phyloP scores from a whole-genome alignment of 2,113 vertebrate genomes.

The Alethe diademata region DNA sequence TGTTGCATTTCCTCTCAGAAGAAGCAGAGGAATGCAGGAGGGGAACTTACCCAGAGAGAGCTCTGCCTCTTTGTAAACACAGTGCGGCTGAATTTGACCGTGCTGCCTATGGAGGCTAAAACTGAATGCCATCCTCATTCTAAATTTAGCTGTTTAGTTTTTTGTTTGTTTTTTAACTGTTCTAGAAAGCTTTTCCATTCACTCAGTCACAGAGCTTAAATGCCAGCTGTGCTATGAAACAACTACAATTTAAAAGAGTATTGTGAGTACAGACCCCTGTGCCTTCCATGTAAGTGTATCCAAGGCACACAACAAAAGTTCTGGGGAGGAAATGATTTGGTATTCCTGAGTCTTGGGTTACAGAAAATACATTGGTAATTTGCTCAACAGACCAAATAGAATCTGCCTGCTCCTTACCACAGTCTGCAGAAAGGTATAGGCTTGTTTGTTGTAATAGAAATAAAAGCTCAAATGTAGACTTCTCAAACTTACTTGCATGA shows the following conservation, averaged over 20 bases:
- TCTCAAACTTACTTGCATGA: neutral
- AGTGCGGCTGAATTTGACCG: neutral
- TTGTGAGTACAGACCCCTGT: neutral
- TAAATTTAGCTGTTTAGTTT: neutral
- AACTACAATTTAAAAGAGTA: neutral
- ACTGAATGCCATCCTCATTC: neutral
- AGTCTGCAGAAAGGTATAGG: neutral
- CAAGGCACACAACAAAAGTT: neutral
- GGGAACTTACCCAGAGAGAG: neutral
- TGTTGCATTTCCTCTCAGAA: neutral
- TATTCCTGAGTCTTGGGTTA: neutral
- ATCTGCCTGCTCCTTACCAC: neutral
- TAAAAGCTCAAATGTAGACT: neutral
- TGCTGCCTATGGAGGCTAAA: neutral
- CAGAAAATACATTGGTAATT: neutral
- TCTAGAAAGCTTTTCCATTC: neutral
- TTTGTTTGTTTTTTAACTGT: neutral
- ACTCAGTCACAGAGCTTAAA: neutral
- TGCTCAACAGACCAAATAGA: neutral
- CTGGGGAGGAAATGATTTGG: neutral
- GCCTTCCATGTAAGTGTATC: fast-evolving
- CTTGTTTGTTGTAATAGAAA: neutral
- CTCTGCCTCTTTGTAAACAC: neutral
- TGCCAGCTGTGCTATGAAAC: neutral
- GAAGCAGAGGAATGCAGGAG: neutral